A percentile compares a stretch with the other conserved stretches of the same genome.
Conservation (phyloP, 2,797 vertebrate genomes). For the Smutsia temminckii region DNA sequence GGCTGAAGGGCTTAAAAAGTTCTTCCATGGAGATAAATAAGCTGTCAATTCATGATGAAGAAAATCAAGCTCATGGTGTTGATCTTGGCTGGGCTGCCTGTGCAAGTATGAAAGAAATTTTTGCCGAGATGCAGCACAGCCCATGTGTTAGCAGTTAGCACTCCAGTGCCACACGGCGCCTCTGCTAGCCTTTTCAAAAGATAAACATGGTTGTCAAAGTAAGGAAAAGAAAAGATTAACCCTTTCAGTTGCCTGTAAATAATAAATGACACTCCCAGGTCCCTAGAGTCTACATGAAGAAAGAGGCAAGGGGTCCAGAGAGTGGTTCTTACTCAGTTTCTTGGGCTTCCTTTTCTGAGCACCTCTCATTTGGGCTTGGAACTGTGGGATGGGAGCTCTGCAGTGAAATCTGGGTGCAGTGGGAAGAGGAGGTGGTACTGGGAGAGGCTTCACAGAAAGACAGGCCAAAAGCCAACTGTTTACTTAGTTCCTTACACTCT, state of each 20-base stretch:
- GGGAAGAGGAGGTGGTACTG: conserved; percentile 50
- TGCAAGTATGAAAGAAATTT: conserved; percentile 87
- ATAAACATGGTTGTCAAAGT: conserved; percentile 88
- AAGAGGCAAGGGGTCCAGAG: conserved; percentile 71
- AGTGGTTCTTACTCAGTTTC: conserved; percentile 53
- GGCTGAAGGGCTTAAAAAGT: conserved; percentile 87
- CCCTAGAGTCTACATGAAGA: conserved; percentile 75
- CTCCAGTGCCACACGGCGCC: conserved; percentile 82
- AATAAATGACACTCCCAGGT: conserved; percentile 76
- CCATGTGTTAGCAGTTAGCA: conserved; percentile 89
- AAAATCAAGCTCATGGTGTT: conserved; percentile 88
- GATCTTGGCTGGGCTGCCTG: conserved; percentile 86
- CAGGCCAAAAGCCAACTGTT: conserved; percentile 77
- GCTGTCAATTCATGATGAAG: conserved; percentile 89
- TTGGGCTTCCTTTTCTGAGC: conserved; percentile 41
- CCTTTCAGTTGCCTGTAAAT: conserved; percentile 77
- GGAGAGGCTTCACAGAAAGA: background rate
- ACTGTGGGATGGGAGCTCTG: conserved; percentile 58
- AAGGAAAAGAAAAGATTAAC: conserved; percentile 86
- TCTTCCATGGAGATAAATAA: conserved; percentile 89
- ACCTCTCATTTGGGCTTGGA: conserved; percentile 71
- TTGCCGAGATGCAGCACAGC: conserved; percentile 76
- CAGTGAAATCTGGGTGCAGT: conserved; percentile 77
- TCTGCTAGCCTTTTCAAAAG: conserved; percentile 85
- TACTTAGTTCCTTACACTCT: conserved; percentile 78